Evolutionary conservation across 2,888 invertebrate genomes (phyloP).

Genomic region (Lasioglossum calceatum): DNA sequence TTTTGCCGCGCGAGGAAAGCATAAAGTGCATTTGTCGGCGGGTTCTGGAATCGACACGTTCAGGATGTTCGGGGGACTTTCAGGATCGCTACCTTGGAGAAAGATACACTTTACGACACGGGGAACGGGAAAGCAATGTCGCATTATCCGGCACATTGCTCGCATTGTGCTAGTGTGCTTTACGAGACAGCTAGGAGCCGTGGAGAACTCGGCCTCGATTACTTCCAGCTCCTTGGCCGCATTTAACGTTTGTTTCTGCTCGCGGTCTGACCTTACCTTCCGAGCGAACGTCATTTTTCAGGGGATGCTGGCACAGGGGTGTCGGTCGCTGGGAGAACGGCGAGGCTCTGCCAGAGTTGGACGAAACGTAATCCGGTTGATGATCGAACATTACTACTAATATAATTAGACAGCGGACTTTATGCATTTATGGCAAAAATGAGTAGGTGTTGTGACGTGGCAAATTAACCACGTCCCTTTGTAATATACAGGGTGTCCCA

Average conservation of each 20-base stretch:
- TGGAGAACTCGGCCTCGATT: slow-evolving; percentile 75
- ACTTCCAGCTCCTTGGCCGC: slow-evolving; percentile 80
- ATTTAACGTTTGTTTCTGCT: slow-evolving; percentile 79
- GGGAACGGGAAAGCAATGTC: slow-evolving; percentile 37
- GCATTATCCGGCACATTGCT: slow-evolving; percentile 76
- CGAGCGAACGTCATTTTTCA: not conserved
- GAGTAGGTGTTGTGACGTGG: no score
- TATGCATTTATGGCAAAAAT: no score
- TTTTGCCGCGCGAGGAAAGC: slow-evolving; percentile 26
- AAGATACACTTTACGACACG: slow-evolving; percentile 53
- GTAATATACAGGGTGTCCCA: no score
- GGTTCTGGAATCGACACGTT: not conserved
- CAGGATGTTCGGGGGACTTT: slow-evolving; percentile 1
- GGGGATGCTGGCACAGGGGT: slow-evolving; percentile 17
- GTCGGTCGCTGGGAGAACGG: slow-evolving; percentile 33
- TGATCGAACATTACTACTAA: no score
- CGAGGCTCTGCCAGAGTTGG: no score
- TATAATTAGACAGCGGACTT: no score
- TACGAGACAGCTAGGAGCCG: slow-evolving; percentile 62
- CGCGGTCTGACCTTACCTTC: slow-evolving; percentile 31
- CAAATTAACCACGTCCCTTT: no score
- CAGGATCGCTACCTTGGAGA: slow-evolving; percentile 21
- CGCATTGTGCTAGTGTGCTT: slow-evolving; percentile 70
- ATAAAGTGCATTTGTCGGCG: slow-evolving; percentile 30
- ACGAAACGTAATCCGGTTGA: no score